Base-by-base conservation (phyloP, 2,797 vertebrate genomes). In the Sebastes taczanowskii region DNA sequence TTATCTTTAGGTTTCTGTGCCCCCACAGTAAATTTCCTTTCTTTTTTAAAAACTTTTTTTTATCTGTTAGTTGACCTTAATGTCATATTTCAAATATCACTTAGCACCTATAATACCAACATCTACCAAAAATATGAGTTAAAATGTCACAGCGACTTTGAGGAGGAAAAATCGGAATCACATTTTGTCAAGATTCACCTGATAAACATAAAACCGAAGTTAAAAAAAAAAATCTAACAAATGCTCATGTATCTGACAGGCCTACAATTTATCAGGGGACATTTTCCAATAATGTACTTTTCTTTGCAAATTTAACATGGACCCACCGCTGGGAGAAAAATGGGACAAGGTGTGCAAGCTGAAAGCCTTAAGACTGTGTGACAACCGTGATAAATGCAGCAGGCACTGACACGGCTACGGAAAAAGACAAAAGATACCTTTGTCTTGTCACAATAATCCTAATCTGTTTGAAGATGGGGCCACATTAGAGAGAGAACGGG, bases 391-490 rank as follows among this genome's bases (percentile, higher is more conserved):
- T 92, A 67, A 92, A 95, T 94, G 90, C 86, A 81, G 87, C 82
- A 73, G 81, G 78, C 85, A n/a, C 88, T 93, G 94, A 95, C 94
- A 92, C 59, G 35, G 74, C 87, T 78, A 81, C 60, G 79, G 83
- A 86, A 86, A 84, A 85, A 94, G 81, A 94, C 93, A 94, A 95
- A 94, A 94, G 81, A 83, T 77, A 91, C 84, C 92, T 95, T 89
- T 92, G 93, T 95, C 95, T 95, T 95, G 91, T 96, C 93, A 94
- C 89, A 94, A 94, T 23, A 77, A 95, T 96, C 91, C 89, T 91
- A 93, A 94, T 95, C 94, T 93, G 88, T 86, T 93, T 95, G 88
- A 80, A 88, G 93, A 95, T 78, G 78, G 78, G 74, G 83, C 86
- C 77, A 87, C 83, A 81, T 89, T 89, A 88, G 84, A 86, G 82